Evolutionary conservation across 2,797 vertebrate species (phyloP).

Genomic region (Yasuhikotakia modesta): DNA sequence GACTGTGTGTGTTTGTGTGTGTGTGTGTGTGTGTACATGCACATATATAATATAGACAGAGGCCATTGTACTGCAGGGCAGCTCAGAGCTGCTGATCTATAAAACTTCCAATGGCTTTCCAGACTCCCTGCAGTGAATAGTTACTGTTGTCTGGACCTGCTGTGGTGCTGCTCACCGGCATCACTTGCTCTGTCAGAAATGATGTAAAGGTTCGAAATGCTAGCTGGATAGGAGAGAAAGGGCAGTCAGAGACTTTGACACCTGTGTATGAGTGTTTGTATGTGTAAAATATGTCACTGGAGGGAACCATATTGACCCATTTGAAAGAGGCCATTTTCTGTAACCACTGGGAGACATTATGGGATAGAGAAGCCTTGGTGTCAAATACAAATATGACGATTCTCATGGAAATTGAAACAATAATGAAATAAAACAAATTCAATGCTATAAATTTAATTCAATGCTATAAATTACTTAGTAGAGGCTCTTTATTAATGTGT

Average conservation of each 20-base stretch:
- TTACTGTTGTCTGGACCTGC: constrained; percentile 5
- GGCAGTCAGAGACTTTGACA: not conserved
- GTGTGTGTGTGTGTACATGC: too few species aligned
- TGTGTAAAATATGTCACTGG: not conserved
- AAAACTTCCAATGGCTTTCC: not conserved
- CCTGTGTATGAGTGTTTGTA: not conserved
- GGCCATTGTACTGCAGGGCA: not conserved
- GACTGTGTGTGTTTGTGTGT: too few species aligned
- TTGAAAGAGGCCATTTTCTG: not conserved
- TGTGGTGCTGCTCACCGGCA: not conserved
- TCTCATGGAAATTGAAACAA: not conserved
- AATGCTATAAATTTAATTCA: not conserved
- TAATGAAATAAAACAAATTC: not conserved
- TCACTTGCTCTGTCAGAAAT: not conserved
- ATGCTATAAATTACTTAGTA: not conserved
- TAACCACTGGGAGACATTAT: not conserved
- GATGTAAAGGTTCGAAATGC: not conserved
- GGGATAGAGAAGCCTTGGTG: not conserved
- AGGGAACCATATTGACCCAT: not conserved
- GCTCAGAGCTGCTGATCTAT: not conserved
- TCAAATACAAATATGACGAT: not conserved
- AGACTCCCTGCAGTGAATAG: not conserved
- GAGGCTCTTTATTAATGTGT: not conserved
- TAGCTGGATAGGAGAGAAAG: not conserved
- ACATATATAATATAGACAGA: not conserved